Conservation (phyloP, 2,888 invertebrate genomes). For the Disparrhopalites patrizii region DNA sequence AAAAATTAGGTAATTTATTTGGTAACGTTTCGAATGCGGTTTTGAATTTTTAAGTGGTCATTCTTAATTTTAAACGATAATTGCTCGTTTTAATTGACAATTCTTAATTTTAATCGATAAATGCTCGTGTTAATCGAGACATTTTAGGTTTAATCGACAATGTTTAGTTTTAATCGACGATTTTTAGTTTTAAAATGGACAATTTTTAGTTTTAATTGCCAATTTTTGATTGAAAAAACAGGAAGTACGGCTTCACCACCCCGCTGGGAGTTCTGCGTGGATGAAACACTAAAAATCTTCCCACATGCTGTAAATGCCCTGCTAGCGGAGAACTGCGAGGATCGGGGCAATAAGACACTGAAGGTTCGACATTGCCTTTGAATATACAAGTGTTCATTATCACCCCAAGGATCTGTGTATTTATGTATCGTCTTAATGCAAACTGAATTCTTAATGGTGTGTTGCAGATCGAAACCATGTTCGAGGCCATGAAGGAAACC, state of each 20-base stretch:
- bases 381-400: no score
- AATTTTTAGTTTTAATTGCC: background rate
- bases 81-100: no score
- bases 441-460: background rate
- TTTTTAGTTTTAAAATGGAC: background rate
- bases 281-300: constrained; percentile 55
- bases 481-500: constrained; percentile 49
- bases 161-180: background rate
- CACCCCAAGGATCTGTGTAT: background rate
- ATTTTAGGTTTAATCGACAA: no score
- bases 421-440: background rate
- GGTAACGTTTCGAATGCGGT: background rate
- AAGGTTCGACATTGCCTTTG: no score
- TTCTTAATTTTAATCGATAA: no score
- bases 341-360: constrained; percentile 37
- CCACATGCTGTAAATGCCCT: constrained; percentile 55
- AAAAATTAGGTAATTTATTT: no score
- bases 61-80: no score
- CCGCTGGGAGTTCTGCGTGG: constrained; percentile 58
- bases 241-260: constrained; percentile 49
- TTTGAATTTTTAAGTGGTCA: background rate
- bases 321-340: constrained; percentile 51
- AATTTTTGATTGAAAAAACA: constrained; percentile 33
- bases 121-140: background rate
- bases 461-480: constrained; percentile 50